A percentile compares a stretch with the other conserved stretches of the same genome.
Evolutionary conservation across 1,140 invertebrate species (phyloP).

Genomic region (Eriosoma lanigerum): DNA sequence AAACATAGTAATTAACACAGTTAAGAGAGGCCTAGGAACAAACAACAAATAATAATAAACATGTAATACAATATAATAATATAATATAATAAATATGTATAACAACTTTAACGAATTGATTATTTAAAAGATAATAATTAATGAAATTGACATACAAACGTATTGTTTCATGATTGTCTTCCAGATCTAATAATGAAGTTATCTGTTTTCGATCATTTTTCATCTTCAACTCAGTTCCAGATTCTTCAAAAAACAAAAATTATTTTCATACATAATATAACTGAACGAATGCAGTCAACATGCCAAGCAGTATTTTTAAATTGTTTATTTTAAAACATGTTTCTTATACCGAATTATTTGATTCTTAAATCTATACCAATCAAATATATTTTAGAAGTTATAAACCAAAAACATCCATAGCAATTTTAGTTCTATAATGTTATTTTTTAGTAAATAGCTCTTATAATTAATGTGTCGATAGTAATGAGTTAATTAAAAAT

Average conservation of each 20-base stretch:
- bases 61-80: background rate
- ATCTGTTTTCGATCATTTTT: constrained; percentile 4
- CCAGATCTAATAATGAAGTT: background rate
- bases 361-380: too few species aligned
- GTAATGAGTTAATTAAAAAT: too few species aligned
- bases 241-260: constrained; percentile 23
- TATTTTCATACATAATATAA: background rate
- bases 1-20: constrained; percentile 39
- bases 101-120: too few species aligned
- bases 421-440: too few species aligned
- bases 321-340: background rate
- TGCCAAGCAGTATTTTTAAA: background rate
- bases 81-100: too few species aligned
- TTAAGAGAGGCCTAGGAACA: constrained; percentile 31
- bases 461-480: too few species aligned
- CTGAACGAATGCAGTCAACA: background rate
- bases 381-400: too few species aligned
- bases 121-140: too few species aligned
- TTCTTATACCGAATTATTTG: too few species aligned
- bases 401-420: too few species aligned
- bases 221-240: background rate
- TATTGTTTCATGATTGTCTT: constrained; percentile 33
- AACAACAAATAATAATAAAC: background rate
- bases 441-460: too few species aligned
- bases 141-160: background rate